Conservation (phyloP, 2,113 vertebrate species). For the Coreoperca whiteheadi region DNA sequence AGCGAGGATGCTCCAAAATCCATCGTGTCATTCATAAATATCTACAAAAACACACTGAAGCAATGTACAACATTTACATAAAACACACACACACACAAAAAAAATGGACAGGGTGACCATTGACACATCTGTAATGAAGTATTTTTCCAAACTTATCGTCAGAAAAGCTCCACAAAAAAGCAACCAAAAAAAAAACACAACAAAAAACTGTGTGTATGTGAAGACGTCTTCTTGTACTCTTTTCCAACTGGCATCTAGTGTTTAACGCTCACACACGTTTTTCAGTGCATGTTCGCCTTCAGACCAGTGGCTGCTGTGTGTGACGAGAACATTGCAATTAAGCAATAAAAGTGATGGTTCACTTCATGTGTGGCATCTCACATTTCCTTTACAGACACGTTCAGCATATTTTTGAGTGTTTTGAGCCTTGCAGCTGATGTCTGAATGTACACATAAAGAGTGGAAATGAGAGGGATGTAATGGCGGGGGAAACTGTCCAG, state of each 20-base stretch:
- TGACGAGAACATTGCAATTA: neutral
- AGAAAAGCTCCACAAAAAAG: too few species aligned
- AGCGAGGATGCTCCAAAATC: neutral
- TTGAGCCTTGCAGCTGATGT: slow-evolving; percentile 7
- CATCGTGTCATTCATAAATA: slow-evolving; percentile 43
- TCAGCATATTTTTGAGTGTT: slow-evolving; percentile 2
- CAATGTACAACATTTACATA: slow-evolving; percentile 46
- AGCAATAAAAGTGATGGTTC: neutral
- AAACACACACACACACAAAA: slow-evolving; percentile 34
- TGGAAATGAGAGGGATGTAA: neutral
- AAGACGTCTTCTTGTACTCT: neutral
- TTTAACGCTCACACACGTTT: neutral
- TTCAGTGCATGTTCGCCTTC: neutral
- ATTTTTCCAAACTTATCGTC: neutral
- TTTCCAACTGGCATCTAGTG: neutral
- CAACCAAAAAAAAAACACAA: too few species aligned
- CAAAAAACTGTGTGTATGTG: neutral
- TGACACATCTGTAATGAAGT: neutral
- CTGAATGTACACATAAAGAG: neutral
- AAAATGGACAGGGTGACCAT: neutral
- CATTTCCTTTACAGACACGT: neutral
- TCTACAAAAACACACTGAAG: slow-evolving; percentile 39
- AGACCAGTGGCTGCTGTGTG: neutral
- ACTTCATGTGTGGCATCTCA: neutral
- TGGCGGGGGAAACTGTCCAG: slow-evolving; percentile 10